phyloP scores from a whole-genome alignment of 2,888 invertebrate genomes.

The Adineta ricciae region DNA sequence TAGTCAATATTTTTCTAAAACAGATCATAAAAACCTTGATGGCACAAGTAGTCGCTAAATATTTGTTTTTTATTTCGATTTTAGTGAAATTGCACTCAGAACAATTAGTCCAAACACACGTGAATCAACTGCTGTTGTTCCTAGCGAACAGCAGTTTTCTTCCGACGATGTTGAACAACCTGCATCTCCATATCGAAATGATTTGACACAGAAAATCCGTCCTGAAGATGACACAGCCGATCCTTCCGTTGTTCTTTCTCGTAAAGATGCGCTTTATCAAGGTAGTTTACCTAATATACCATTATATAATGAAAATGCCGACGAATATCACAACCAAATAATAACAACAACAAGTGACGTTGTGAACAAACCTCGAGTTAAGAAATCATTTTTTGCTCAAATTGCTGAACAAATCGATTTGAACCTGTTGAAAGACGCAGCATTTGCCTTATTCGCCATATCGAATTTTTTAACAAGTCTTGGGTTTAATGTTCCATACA shows the following conservation, averaged over 20 bases:
- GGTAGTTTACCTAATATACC: neutral
- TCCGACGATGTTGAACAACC: neutral
- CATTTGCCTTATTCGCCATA: slow-evolving; percentile 73
- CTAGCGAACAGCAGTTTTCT: neutral
- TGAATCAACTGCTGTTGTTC: neutral
- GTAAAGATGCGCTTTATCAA: neutral
- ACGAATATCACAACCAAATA: neutral
- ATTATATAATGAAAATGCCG: neutral
- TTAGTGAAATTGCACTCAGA: neutral
- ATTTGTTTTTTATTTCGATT: too few species aligned
- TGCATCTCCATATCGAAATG: neutral
- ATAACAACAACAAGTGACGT: neutral
- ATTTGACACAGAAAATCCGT: neutral
- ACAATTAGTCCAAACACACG: too few species aligned
- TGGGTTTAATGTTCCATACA: slow-evolving; percentile 78
- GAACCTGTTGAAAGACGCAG: slow-evolving; percentile 69
- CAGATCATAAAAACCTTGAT: too few species aligned
- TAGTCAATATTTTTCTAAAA: too few species aligned
- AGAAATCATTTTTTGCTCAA: neutral
- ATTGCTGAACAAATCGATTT: slow-evolving; percentile 60
- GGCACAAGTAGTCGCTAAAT: too few species aligned
- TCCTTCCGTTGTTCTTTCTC: neutral
- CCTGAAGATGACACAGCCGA: neutral
- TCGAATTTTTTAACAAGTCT: slow-evolving; percentile 87
- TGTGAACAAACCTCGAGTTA: neutral